Conservation (phyloP, 2,113 vertebrate species). For the Etia nguti region DNA sequence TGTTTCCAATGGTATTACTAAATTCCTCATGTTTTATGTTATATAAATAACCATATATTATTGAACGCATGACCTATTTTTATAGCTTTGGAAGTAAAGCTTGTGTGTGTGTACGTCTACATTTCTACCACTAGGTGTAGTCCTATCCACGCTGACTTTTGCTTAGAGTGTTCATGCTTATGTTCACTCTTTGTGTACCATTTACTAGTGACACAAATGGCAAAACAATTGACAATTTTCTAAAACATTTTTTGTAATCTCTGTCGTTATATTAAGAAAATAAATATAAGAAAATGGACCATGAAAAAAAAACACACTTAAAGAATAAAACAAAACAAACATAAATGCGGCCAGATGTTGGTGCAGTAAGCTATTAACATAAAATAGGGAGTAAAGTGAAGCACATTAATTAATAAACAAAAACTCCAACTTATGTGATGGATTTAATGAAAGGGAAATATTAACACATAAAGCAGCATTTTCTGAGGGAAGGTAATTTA, state of each 20-base stretch:
- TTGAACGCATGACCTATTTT: background rate
- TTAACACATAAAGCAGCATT: background rate
- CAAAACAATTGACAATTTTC: background rate
- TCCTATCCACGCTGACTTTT: background rate
- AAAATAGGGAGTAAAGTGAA: background rate
- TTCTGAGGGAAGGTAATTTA: background rate
- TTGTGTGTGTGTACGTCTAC: background rate
- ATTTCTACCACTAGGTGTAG: conserved; percentile 45
- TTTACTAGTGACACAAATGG: background rate
- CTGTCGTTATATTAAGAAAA: background rate
- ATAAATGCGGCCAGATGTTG: background rate
- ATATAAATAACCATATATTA: background rate
- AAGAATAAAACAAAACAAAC: background rate
- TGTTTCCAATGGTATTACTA: background rate
- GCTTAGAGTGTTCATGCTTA: background rate
- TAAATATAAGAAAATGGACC: background rate
- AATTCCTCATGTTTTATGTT: background rate
- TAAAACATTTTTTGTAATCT: background rate
- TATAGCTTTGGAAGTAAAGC: background rate
- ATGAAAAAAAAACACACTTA: background rate
- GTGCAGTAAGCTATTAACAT: background rate
- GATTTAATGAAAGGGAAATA: background rate
- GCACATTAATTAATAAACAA: background rate
- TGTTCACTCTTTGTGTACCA: background rate
- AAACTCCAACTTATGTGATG: background rate